Base-by-base conservation (phyloP, 1,140 invertebrate species). In the Drosophila burlai region DNA sequence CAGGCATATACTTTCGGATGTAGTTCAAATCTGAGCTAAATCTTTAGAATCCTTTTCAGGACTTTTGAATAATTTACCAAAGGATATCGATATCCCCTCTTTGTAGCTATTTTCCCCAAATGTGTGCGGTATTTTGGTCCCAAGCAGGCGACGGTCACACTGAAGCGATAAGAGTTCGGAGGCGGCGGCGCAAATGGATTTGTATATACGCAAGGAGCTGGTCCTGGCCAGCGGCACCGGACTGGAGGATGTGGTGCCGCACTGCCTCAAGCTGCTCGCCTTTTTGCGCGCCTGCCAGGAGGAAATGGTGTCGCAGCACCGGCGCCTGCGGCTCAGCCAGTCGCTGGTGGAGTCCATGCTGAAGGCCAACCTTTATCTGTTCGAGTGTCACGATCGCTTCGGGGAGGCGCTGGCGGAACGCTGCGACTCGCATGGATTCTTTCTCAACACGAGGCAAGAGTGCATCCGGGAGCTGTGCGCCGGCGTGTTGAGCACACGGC, bases 361-460 rank as follows among this genome's bases (percentile, higher is more conserved):
- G 2, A 90, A 90, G 49, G 85, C 79, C 13, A 61, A 47, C 9
- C n/a, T 90, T n/a, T 90, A 90, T 18, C 47, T 90, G 16, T 52
- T 58, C 21, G 85, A 90, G 40, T 91, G 86, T 8, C 45, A 82
- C 42, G 50, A 58, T 2, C 75, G 67, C 8, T 40, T 76, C 15
- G 86, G 86, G 0, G 76, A 66, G 11, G 21, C 63, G 2, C 71
- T 89, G 2, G 67, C 64, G 9, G 86, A 81, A 16, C 59, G 36
- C 31, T 42, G 68, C 43, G 63, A 61, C 21, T 9, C 50, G 9
- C 18, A 50, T 21, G 34, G 50, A 0, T 90, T 73, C 24, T 69
- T 67, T 8, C 61, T 43, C 1, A 34, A 31, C 0, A 50, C 58
- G 38, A 52, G 54, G 0, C 16, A 13, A 3, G 50, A 76, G 38